These are phyloP conservation scores for Homarus gammarus DNA, from an alignment of 2,888 invertebrate species.

Conservation along the genomic window DNA sequence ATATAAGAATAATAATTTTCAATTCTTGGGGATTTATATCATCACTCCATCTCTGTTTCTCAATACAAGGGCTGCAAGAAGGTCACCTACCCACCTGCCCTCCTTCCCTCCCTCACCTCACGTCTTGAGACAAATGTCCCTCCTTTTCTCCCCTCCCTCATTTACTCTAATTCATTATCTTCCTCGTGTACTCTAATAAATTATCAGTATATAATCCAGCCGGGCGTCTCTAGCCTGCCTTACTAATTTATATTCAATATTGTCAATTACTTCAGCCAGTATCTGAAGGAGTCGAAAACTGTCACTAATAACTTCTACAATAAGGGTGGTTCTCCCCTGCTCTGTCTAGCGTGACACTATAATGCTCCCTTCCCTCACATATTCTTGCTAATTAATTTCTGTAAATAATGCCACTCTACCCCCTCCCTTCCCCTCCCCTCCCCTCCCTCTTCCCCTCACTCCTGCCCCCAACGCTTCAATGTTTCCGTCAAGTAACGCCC, in stretches of 20 bases:
- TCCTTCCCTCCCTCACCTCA: background rate
- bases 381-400: background rate
- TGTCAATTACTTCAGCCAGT: background rate
- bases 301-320: background rate
- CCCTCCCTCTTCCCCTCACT: no score
- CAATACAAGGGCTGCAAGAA: no score
- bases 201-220: background rate
- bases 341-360: background rate
- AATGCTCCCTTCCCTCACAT: background rate
- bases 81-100: no score
- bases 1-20: no score
- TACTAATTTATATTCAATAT: constrained; percentile 4
- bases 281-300: background rate
- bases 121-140: background rate
- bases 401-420: background rate
- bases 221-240: background rate
- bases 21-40: no score
- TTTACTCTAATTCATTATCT: background rate
- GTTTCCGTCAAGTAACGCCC: no score
- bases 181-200: background rate
- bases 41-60: no score
- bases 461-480: background rate
- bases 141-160: no score
- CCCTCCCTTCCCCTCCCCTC: background rate
- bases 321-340: background rate